Evolutionary conservation across 2,888 invertebrate genomes (phyloP), one percentile per base, ranked within the genome.

Genomic region (Hypena proboscidalis): DNA sequence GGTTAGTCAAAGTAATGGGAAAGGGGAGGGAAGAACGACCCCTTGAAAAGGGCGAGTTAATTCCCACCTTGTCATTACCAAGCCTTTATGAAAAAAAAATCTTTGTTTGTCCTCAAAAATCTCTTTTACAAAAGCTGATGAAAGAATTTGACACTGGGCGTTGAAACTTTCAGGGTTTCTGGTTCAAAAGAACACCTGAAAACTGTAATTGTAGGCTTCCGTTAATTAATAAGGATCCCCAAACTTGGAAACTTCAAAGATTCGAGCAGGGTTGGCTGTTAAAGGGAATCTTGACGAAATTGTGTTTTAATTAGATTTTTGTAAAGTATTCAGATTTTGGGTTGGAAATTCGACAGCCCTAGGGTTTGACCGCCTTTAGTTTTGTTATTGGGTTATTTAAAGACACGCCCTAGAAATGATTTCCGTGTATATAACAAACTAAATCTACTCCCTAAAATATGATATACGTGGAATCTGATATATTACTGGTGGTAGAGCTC

Each of bases 161-260:
- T 55, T 45, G 43, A 39, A 62, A 61, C 49, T 62, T 70, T 38
- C 30, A 38, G 29, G 39, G 34, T 47, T 55, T 48, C 33, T 33
- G 19, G 42, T 53, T 54, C 43, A 56, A 67, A 65, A 61, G 58
- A 64, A 59, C 71, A 77, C 75, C 75, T 77, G 72, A 68, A 76
- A 69, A 67, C 66, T 54, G 67, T 78, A 79, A 84, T 85, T 79
- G 77, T 69, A 49, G 45, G 72, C 74, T 69, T 73, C 74, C 74
- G 66, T 80, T 85, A 83, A 86, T 86, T 85, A 85, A 86, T 85
- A 85, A 83, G 74, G 72, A 67, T 58, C 67, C 55, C 43, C 43
- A 52, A 61, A 68, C 58, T 70, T 62, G 41, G 38, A 41, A 62
- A 67, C 48, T 65, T 61, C 37, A 56, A 46, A 45, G 39, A 54